Evolutionary conservation across 2,888 invertebrate species (phyloP).

Genomic region (Cacoxenus indagator): DNA sequence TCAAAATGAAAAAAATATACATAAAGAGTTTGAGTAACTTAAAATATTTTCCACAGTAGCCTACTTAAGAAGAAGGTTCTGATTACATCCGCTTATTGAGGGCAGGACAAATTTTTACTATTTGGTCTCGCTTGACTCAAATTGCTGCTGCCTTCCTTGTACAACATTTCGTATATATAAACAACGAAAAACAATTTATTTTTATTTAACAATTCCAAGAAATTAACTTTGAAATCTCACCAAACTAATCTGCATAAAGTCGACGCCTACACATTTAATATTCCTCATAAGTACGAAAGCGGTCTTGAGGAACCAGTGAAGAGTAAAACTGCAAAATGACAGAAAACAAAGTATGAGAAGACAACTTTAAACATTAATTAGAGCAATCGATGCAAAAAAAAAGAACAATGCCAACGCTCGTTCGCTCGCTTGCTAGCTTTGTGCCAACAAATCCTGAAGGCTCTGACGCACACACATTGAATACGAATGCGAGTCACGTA

Average conservation of each 20-base stretch:
- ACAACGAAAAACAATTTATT: too few relatives aligned
- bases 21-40: too few relatives aligned
- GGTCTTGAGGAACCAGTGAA: slow-evolving; percentile 34
- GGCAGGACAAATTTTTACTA: too few relatives aligned
- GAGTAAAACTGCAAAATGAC: slow-evolving; percentile 39
- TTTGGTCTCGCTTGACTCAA: too few relatives aligned
- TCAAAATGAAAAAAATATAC: too few relatives aligned
- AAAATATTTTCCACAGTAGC: too few relatives aligned
- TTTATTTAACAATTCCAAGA: too few relatives aligned
- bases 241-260: not conserved
- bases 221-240: not conserved
- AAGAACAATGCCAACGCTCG: not conserved
- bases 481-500: slow-evolving; percentile 56
- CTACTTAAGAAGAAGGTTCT: too few relatives aligned
- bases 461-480: slow-evolving; percentile 41
- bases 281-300: not conserved
- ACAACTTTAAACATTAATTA: slow-evolving; percentile 65
- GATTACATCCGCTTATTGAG: too few relatives aligned
- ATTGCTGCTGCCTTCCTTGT: too few relatives aligned
- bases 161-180: too few relatives aligned
- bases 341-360: not conserved
- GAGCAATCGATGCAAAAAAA: slow-evolving; percentile 53
- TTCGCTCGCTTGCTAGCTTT: not conserved
- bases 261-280: slow-evolving; percentile 6
- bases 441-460: slow-evolving; percentile 4